A percentile compares a stretch with the other conserved stretches of the same genome.
phyloP scores from a whole-genome alignment of 2,113 vertebrate species.

The Accipiter cooperii region DNA sequence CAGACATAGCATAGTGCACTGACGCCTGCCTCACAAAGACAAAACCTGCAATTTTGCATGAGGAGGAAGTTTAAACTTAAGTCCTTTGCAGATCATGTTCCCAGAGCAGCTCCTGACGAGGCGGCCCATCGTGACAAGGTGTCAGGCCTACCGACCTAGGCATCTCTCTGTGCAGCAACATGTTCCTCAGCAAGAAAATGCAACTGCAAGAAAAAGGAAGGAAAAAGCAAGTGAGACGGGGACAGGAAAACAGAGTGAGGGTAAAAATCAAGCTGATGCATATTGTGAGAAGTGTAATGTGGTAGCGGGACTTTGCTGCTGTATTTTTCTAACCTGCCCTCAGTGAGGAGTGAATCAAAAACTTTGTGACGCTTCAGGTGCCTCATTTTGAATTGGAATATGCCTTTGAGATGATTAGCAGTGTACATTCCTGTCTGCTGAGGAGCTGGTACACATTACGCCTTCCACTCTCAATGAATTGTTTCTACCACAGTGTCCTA shows the following conservation, averaged over 20 bases:
- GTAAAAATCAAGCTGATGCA: background rate
- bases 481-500: background rate
- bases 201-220: background rate
- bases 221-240: background rate
- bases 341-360: background rate
- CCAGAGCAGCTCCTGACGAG: background rate
- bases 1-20: background rate
- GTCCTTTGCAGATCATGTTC: background rate
- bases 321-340: background rate
- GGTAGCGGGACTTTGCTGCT: background rate
- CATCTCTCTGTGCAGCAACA: background rate
- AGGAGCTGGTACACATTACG: background rate
- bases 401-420: background rate
- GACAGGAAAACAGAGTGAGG: background rate
- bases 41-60: background rate
- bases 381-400: background rate
- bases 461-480: background rate
- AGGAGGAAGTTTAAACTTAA: background rate
- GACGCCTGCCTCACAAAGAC: background rate
- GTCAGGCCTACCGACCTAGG: background rate
- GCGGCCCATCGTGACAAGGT: background rate
- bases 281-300: background rate
- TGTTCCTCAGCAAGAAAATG: background rate
- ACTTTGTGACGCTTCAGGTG: background rate
- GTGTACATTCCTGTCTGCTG: background rate